Conservation (phyloP, 2,888 invertebrate species). For the Pegoplata infirma region DNA sequence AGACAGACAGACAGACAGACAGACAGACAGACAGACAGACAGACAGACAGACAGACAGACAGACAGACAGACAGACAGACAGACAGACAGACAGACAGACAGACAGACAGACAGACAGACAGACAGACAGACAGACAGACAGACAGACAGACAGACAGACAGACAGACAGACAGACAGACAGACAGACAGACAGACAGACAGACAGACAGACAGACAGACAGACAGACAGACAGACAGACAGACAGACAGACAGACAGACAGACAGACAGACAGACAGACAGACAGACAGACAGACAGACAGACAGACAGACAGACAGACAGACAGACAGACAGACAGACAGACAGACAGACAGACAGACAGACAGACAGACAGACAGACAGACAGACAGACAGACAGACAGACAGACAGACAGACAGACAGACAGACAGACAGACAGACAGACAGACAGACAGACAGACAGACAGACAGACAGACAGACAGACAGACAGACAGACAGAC, state of each 20-base stretch:
- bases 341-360: neutral
- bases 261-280: neutral
- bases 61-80: neutral
- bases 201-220: neutral
- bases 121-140: neutral
- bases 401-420: neutral
- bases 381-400: neutral
- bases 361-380: neutral
- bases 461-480: neutral
- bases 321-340: neutral
- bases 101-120: neutral
- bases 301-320: neutral
- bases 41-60: neutral
- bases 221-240: neutral
- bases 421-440: neutral
- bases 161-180: neutral
- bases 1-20: neutral
- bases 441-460: neutral
- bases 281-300: neutral
- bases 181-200: neutral
- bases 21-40: neutral
- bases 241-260: neutral
- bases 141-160: neutral
- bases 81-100: neutral
- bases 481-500: neutral